Evolutionary conservation across 2,888 invertebrate species (phyloP), one percentile per base, ranked within the genome.

Genomic region (Lissocephala sabroskyi): DNA sequence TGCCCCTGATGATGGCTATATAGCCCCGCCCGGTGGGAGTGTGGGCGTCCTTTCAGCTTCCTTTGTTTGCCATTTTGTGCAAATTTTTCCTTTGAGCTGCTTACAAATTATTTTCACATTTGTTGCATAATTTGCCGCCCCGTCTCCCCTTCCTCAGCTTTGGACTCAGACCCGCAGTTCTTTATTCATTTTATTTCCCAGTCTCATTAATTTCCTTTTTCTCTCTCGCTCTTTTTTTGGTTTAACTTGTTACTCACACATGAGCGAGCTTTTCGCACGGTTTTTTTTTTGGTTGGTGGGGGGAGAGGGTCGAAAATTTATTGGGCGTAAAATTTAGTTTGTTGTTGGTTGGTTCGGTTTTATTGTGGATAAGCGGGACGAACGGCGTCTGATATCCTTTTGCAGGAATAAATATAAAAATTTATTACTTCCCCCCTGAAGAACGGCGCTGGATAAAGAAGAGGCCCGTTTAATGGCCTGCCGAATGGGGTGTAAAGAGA

Each of bases 241-340:
- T n/a, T n/a, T n/a, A n/a, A n/a, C n/a, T n/a, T n/a, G n/a, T 23
- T 23, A 23, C 7, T 5, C 23, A 23, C 23, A 23, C 23, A 23
- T 23, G 23, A 23, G 7, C 7, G 23, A 23, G n/a, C 16, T 16
- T 35, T 16, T 35, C 9, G 5, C 13, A 35, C 13, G 10, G 10
- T 35, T 35, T 35, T 16, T 35, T 2, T 35, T 35, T 33, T 6
- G 16, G 14, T 35, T 35, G 13, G 30, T 32, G 11, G 30, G 11
- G 4, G 9, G 13, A 32, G n/a, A 10, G 30, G 11, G 13, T 62
- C 47, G 46, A 55, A 54, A 76, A 61, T 76, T 71, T 76, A 76
- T 71, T 76, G 71, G 65, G 77, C 71, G 77, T 68, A 70, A 71
- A 76, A 71, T 71, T 58, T n/a, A n/a, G n/a, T 63, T 73, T 13